A percentile compares a stretch with the other conserved stretches of the same genome.
Conservation (phyloP, 1,140 invertebrate species). For the Penaeus vannamei region DNA sequence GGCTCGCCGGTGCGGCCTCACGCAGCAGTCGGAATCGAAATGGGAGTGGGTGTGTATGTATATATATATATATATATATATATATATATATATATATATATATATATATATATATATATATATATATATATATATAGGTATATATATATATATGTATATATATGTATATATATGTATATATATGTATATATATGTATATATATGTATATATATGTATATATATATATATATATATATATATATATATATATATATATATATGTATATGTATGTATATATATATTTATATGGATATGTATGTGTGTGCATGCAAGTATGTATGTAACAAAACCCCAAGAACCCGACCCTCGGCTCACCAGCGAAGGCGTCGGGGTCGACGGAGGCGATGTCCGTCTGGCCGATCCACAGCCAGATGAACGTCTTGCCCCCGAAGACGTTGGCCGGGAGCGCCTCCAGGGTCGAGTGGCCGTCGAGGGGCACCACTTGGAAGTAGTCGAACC, state of each 20-base stretch:
- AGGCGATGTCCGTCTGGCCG: constrained; percentile 39
- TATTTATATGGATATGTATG: neutral
- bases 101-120: neutral
- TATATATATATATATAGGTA: neutral
- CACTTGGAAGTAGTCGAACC: constrained; percentile 47
- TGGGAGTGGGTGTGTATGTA: neutral
- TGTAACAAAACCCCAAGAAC: neutral
- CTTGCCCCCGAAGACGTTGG: constrained; percentile 40
- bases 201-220: neutral
- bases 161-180: neutral
- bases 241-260: constrained; percentile 24
- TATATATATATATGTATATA: neutral
- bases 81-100: neutral
- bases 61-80: neutral
- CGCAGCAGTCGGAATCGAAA: no score
- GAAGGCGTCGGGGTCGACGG: constrained; percentile 23
- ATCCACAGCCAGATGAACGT: constrained; percentile 43
- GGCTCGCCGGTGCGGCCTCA: no score
- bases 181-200: neutral
- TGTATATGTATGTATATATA: neutral
- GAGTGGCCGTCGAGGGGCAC: constrained; percentile 26
- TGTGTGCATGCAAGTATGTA: neutral
- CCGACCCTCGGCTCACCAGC: neutral
- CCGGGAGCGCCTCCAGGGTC: constrained; percentile 33
- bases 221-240: constrained; percentile 24